These are phyloP conservation scores for Cyanistes caeruleus DNA, from an alignment of 2,113 vertebrate genomes.

Conservation along the genomic window DNA sequence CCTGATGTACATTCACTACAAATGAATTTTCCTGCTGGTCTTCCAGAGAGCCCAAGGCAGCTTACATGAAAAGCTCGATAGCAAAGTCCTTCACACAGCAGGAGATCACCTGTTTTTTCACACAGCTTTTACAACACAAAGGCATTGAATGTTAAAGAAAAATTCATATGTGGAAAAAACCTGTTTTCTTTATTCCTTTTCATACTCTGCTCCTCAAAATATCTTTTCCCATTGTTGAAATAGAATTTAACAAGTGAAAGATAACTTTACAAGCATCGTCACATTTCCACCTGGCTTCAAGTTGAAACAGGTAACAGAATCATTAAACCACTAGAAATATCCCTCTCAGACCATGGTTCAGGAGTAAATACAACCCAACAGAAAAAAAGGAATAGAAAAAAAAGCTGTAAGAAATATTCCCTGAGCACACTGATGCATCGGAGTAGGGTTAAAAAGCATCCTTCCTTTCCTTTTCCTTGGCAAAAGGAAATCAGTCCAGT, in stretches of 20 bases:
- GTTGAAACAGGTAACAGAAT: background rate
- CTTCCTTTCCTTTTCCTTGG: background rate
- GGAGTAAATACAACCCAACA: background rate
- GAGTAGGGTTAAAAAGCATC: slow-evolving; percentile 28
- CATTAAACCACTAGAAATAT: background rate
- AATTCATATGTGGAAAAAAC: background rate
- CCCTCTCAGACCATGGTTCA: background rate
- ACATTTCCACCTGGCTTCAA: background rate
- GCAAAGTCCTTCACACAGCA: slow-evolving; percentile 92
- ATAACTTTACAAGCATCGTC: background rate
- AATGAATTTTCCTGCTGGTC: slow-evolving; percentile 84
- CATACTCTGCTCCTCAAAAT: background rate
- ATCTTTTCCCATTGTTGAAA: background rate
- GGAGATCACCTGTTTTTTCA: slow-evolving; percentile 88
- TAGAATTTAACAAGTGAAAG: background rate
- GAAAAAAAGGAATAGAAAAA: background rate
- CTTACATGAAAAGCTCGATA: slow-evolving; percentile 89
- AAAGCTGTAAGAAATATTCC: background rate
- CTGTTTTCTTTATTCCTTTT: slow-evolving; percentile 27
- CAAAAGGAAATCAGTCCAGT: background rate
- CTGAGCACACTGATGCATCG: background rate
- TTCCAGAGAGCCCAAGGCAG: slow-evolving; percentile 83
- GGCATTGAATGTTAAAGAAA: slow-evolving; percentile 63
- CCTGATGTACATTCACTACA: slow-evolving; percentile 90
- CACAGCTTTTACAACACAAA: slow-evolving; percentile 82